phyloP scores from a whole-genome alignment of 1,140 invertebrate genomes.

The Diachasmimorpha longicaudata region DNA sequence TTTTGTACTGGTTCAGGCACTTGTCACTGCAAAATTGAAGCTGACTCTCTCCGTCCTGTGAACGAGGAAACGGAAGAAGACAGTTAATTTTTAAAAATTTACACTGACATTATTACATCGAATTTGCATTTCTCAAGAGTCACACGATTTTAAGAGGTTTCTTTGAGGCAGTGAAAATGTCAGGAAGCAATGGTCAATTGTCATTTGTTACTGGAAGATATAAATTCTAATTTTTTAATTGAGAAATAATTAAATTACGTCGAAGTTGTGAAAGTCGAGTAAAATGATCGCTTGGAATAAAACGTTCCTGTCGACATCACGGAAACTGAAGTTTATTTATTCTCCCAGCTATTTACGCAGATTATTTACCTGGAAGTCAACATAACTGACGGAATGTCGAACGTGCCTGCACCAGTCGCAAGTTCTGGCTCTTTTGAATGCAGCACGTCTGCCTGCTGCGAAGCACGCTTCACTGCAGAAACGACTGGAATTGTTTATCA shows the following conservation, averaged over 20 bases:
- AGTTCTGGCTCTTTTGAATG: constrained; percentile 89
- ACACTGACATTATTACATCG: too few relatives aligned
- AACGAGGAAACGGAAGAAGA: constrained; percentile 31
- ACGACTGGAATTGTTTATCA: constrained; percentile 39
- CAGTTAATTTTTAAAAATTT: neutral
- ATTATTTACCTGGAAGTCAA: constrained; percentile 74
- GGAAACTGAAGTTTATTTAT: too few relatives aligned
- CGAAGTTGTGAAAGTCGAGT: too few relatives aligned
- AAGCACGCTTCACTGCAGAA: constrained; percentile 88
- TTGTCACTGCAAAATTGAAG: constrained; percentile 87
- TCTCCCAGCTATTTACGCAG: neutral
- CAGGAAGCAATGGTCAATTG: neutral
- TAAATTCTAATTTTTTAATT: too few relatives aligned
- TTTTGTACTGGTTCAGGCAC: constrained; percentile 94
- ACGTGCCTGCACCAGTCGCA: constrained; percentile 93
- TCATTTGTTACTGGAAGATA: too few relatives aligned
- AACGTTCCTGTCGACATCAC: too few relatives aligned
- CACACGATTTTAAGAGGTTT: too few relatives aligned
- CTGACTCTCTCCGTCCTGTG: constrained; percentile 77
- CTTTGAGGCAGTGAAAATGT: too few relatives aligned
- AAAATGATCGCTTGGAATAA: too few relatives aligned
- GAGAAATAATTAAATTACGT: too few relatives aligned
- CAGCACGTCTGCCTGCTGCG: constrained; percentile 83
- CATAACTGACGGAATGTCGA: constrained; percentile 88
- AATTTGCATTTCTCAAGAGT: too few relatives aligned